Conservation (phyloP, 1,140 invertebrate species). For the Oedothorax gibbosus region DNA sequence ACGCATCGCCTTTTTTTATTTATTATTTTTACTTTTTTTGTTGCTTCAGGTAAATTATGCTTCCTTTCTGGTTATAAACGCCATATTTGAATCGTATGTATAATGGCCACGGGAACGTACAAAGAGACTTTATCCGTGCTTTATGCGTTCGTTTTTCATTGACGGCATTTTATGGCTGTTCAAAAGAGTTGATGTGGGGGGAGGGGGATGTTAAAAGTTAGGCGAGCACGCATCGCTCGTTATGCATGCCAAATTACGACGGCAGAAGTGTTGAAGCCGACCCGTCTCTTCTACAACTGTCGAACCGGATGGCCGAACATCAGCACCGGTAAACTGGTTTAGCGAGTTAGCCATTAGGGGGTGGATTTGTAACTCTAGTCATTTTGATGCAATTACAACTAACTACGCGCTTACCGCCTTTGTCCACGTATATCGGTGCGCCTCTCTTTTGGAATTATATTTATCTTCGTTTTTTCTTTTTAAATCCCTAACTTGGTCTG, state of each 20-base stretch:
- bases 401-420: conserved; percentile 44
- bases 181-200: background rate
- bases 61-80: conserved; percentile 36
- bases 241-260: conserved; percentile 52
- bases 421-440: conserved; percentile 41
- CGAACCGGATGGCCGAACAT: conserved; percentile 50
- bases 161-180: conserved; percentile 10
- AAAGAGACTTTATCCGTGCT: conserved; percentile 23
- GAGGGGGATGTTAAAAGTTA: background rate
- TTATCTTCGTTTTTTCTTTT: conserved; percentile 17
- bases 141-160: conserved; percentile 28
- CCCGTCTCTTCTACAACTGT: conserved; percentile 24
- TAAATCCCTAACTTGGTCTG: conserved; percentile 2
- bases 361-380: conserved; percentile 48
- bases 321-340: conserved; percentile 57
- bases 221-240: conserved; percentile 33
- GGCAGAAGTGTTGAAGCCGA: conserved; percentile 21
- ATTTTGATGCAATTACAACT: conserved; percentile 54
- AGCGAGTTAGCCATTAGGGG: conserved; percentile 56
- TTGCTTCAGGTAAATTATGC: conserved; percentile 22
- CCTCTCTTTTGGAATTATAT: conserved; percentile 14
- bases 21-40: too few relatives aligned
- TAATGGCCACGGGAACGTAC: background rate
- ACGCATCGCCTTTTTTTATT: too few relatives aligned
- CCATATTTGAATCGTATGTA: background rate